Conservation (phyloP, 2,888 invertebrate species). For the Physocephala rufipes region DNA sequence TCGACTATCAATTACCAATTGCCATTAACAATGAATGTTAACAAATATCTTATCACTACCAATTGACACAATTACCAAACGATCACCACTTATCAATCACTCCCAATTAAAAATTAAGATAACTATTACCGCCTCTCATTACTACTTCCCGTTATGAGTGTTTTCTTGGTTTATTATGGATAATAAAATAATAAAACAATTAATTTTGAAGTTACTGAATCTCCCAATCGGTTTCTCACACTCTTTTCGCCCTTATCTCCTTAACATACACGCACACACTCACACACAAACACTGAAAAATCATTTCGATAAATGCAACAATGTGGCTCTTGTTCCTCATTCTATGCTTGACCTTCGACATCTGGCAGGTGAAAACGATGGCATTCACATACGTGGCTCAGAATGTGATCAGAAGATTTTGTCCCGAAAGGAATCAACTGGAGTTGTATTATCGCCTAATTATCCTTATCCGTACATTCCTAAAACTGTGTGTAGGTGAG, state of each 20-base stretch:
- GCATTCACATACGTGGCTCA: slow-evolving; percentile 94
- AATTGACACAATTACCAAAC: no score
- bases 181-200: no score
- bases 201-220: no score
- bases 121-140: no score
- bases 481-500: slow-evolving; percentile 91
- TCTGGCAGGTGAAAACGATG: slow-evolving; percentile 80
- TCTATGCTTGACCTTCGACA: slow-evolving; percentile 25
- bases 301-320: slow-evolving; percentile 48
- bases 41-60: no score
- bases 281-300: neutral
- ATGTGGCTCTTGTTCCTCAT: slow-evolving; percentile 43
- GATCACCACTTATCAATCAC: no score
- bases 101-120: no score
- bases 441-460: slow-evolving; percentile 94
- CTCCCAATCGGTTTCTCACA: no score
- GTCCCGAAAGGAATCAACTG: slow-evolving; percentile 91
- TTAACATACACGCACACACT: slow-evolving; percentile 1
- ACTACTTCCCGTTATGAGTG: no score
- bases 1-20: no score
- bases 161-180: no score
- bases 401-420: slow-evolving; percentile 99
- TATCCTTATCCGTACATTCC: slow-evolving; percentile 95
- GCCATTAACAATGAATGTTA: no score
- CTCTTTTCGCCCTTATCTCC: neutral